Evolutionary conservation across 2,113 vertebrate genomes (phyloP).

Genomic region (Aviceda subcristata): DNA sequence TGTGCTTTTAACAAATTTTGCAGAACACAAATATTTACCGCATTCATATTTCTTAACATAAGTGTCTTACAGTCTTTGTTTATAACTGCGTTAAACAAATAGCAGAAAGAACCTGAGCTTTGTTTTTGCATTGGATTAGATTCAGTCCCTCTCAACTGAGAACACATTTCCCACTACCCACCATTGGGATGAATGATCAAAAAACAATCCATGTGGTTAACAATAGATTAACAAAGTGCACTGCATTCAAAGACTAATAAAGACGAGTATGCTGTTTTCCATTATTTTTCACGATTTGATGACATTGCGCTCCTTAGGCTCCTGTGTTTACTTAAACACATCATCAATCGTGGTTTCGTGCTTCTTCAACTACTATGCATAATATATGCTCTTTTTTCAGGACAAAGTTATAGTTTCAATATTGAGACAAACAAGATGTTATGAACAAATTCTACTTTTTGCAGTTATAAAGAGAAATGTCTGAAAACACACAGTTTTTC

Average conservation of each 20-base stretch:
- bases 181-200: not conserved
- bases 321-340: conserved; percentile 49
- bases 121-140: not conserved
- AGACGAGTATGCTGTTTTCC: conserved; percentile 4
- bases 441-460: not conserved
- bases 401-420: not conserved
- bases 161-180: not conserved
- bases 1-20: not conserved
- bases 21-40: not conserved
- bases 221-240: conserved; percentile 19
- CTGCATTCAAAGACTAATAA: conserved; percentile 24
- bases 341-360: not conserved
- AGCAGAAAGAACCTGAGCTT: not conserved
- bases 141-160: not conserved
- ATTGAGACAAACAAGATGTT: not conserved
- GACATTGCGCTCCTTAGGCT: conserved; percentile 32
- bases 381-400: not conserved
- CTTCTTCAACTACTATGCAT: not conserved
- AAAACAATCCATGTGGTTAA: conserved; percentile 36
- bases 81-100: not conserved
- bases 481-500: not conserved
- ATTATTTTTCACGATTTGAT: conserved; percentile 35
- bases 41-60: not conserved
- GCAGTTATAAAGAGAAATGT: not conserved
- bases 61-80: not conserved